Evolutionary conservation across 30 jellyfish, hydroid and myxozoan genomes (phyloP), one percentile per base, ranked within the genome.

Genomic region (Haliclystus octoradiatus): DNA sequence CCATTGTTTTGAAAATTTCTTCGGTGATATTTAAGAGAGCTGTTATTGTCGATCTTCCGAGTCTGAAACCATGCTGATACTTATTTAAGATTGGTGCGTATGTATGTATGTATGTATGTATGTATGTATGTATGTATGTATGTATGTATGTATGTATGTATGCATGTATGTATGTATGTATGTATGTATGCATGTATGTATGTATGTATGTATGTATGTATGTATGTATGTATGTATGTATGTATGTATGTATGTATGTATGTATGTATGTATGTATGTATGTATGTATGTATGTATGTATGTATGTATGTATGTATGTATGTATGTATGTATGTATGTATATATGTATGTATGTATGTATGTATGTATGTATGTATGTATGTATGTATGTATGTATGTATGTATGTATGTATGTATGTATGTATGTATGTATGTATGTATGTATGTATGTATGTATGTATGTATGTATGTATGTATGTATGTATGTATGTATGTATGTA

Each of bases 131-230:
- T 47, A 47, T 47, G 61, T 47, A 47, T 47, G 61, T 47, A 47
- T 47, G 61, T 47, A 47, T 47, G 61, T 47, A 47, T 47, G 61
- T 47, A 47, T 47, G 61, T 47, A 47, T 52, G 66, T 52, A 52
- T 52, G 66, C 27, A 52, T 52, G 66, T n/a, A n/a, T 52, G 66
- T 52, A 52, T 52, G 66, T 52, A 52, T 52, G 66, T 52, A 52
- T 52, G 66, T 52, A 52, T 52, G 66, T 52, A 52, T 52, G 66
- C 27, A 52, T 52, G 66, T 52, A 2, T 52, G 66, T 52, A 52
- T 52, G 66, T 52, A 52, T 52, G 66, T 52, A 52, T 52, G 66
- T 52, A 52, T 52, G 66, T 52, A 52, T 52, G 66, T 52, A 52
- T 52, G 66, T 52, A 52, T 52, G 66, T 52, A 52, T 52, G 66